Percentiles rank a stretch among this genome's conserved stretches.
Evolutionary conservation across 2,888 invertebrate species (phyloP).

Genomic region (Phania funesta): DNA sequence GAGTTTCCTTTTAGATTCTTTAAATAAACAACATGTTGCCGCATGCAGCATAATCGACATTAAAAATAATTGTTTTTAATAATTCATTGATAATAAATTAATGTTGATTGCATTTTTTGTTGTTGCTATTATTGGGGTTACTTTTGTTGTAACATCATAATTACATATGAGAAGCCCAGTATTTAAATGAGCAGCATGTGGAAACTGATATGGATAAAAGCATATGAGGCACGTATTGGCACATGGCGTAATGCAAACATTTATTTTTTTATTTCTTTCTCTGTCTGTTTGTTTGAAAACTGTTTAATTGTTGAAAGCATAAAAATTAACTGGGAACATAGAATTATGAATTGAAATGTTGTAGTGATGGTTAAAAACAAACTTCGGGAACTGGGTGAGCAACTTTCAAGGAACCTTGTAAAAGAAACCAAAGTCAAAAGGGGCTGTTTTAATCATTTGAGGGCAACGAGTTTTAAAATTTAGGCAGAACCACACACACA

Average conservation of each 20-base stretch:
- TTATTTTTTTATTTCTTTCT: neutral
- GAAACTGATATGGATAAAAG: constrained; percentile 13
- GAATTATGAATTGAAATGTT: neutral
- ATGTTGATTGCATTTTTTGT: constrained; percentile 61
- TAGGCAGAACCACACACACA: too few relatives aligned
- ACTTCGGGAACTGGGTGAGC: neutral
- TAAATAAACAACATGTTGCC: constrained; percentile 33
- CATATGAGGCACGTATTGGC: constrained; percentile 39
- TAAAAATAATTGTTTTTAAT: constrained; percentile 60
- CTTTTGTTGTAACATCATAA: constrained; percentile 30
- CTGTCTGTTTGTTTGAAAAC: neutral
- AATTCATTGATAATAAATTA: constrained; percentile 65
- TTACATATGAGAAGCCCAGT: constrained; percentile 21
- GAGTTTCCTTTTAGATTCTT: constrained; percentile 4
- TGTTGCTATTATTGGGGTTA: constrained; percentile 4
- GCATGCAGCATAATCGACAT: constrained; percentile 10
- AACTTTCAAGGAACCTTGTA: too few relatives aligned
- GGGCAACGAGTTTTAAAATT: too few relatives aligned
- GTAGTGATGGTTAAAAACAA: neutral
- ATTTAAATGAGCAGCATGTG: constrained; percentile 41
- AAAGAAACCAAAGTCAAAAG: too few relatives aligned
- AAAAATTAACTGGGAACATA: neutral
- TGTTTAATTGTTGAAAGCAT: constrained; percentile 20
- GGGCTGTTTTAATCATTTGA: too few relatives aligned
- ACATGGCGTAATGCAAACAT: constrained; percentile 37